These are phyloP conservation scores for Ylistrum balloti DNA, from an alignment of 1,140 invertebrate genomes.

Conservation along the genomic window DNA sequence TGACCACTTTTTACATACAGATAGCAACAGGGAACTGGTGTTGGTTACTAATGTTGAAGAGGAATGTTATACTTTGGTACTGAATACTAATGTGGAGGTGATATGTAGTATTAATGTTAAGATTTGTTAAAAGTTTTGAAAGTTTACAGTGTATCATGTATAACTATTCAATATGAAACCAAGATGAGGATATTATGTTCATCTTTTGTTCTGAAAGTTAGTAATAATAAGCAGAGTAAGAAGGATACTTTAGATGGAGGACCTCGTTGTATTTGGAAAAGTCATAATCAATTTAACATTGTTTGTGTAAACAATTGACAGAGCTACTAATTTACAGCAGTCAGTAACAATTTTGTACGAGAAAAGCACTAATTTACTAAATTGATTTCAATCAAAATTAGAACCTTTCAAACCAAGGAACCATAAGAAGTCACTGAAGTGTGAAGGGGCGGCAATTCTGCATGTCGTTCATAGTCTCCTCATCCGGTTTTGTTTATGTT, in stretches of 20 bases:
- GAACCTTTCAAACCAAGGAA: not conserved
- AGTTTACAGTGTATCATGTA: no score
- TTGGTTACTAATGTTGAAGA: no score
- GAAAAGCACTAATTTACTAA: slow-evolving; percentile 29
- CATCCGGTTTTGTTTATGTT: slow-evolving; percentile 3
- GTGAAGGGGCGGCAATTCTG: not conserved
- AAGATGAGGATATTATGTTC: no score
- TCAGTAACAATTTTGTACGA: not conserved
- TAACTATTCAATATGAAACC: no score
- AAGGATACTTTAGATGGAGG: not conserved
- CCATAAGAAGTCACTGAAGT: not conserved
- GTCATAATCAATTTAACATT: not conserved
- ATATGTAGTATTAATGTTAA: no score
- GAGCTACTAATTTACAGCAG: slow-evolving; percentile 4
- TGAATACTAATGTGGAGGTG: no score
- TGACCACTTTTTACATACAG: no score
- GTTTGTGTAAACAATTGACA: not conserved
- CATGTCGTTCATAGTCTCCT: not conserved
- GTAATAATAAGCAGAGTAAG: not conserved
- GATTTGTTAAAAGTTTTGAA: no score
- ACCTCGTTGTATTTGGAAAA: not conserved
- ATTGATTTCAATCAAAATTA: slow-evolving; percentile 6
- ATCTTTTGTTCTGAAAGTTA: no score
- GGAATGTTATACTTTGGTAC: no score
- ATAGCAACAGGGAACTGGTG: no score